Base-by-base conservation (phyloP, 2,888 invertebrate species). In the Ligdia adustata region DNA sequence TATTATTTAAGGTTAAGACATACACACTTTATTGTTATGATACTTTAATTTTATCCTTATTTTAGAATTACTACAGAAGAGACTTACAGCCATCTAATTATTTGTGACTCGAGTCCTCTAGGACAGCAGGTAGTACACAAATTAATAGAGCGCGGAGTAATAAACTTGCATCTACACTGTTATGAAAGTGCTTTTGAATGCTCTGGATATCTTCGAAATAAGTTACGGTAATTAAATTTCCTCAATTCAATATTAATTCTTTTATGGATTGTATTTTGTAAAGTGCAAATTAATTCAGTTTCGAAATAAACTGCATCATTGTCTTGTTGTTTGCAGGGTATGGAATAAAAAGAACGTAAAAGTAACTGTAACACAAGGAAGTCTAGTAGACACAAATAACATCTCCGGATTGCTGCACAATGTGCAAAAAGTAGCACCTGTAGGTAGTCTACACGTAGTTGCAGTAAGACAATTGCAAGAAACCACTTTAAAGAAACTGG, bases 61-160 rank as follows among this genome's bases (percentile, higher is more conserved):
- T 52, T 3, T 59, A 79, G 79, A 41, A 27, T 77, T 1, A 45
- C 24, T 1, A 68, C 64, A 32, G 54, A 64, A 2, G 39, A 66
- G 3, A 57, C 67, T 2, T 44, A 43, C 2, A 56, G 54, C 2
- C 75, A 75, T 4, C 12, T 78, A 0, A 37, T 81, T 5, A 6
- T 79, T 5, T 60, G 68, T 31, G 71, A 73, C n/a, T 60, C 67
- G 1, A 60, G 66, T 5, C 18, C 49, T 1, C 47, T 70, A 5
- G 69, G 70, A 9, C 13, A 69, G 2, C 65, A 67, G 22, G 38
- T 75, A 15, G 69, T 67, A 1, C 67, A 75, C 2, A 65, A 53
- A 45, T 51, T 81, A 1, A 51, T 76, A 1, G 50, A 50, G 4
- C 61, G 68, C 7, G 81, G 81, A 0, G 75, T 70, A 1, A 73